Evolutionary conservation across 1,140 invertebrate genomes (phyloP), one percentile per base, ranked within the genome.

Genomic region (Drosophila parvula): DNA sequence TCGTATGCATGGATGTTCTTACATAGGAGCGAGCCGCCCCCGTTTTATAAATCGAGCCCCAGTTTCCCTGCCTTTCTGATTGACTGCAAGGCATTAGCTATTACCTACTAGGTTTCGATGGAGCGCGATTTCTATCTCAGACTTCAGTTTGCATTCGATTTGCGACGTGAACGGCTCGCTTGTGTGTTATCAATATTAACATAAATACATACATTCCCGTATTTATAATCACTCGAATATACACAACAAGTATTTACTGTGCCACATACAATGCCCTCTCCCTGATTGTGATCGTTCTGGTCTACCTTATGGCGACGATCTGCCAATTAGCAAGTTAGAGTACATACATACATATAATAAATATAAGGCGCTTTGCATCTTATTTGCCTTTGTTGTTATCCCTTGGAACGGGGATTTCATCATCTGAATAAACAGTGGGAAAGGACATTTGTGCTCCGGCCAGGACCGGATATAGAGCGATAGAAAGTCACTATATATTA

Each of bases 361-460:
- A n/a, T n/a, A n/a, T n/a, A 48, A 30, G 9, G 47, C 14, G 47
- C 28, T 30, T 6, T 48, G 27, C 14, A 50, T 50, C 27, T 16
- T 50, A 50, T 11, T 50, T 53, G 51, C 34, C 32, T 53, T 53
- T 22, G 51, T 50, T 50, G 28, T 18, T 50, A 18, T 50, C 51
- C 50, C 22, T 14, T 9, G 43, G 18, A 44, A 44, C 10, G 3
- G 34, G 12, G n/a, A 14, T 18, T 36, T 57, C 34, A 6, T 50
- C 28, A 50, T 32, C 22, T n/a, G 12, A 48, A 48, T 48, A 22
- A 47, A 27, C 11, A 68, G 61, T 88, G 75, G 83, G 76, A 88
- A 73, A 74, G 83, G 79, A 69, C 76, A 86, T 79, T 55, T 58
- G 28, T 12, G 58, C 50, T 79, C 74, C 83, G 82, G 76, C 45